Conservation (phyloP, 2,113 vertebrate genomes). For the Nibea albiflora region DNA sequence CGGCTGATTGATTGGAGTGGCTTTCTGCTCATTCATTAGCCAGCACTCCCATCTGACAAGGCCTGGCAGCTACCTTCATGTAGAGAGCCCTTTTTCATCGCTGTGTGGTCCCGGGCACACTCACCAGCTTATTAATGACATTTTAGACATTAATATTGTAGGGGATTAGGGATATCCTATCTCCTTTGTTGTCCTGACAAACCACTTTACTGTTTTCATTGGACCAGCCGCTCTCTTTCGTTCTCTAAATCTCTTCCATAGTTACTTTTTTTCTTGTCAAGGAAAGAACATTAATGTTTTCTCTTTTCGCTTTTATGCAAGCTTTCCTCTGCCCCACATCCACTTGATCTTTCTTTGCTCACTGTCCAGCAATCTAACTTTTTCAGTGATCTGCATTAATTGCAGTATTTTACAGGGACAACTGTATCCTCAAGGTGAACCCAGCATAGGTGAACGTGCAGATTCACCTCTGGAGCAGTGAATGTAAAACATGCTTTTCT, state of each 20-base stretch:
- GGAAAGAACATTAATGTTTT: background rate
- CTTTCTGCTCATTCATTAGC: constrained; percentile 88
- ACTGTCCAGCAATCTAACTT: background rate
- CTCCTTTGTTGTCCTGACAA: constrained; percentile 64
- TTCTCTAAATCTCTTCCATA: background rate
- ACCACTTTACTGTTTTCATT: constrained; percentile 41
- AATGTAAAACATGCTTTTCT: background rate
- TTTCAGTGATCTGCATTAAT: background rate
- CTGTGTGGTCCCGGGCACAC: background rate
- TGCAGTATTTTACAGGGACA: background rate
- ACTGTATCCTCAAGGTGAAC: background rate
- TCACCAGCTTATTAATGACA: constrained; percentile 85
- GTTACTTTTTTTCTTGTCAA: background rate
- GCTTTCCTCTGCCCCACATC: background rate
- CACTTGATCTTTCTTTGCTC: background rate
- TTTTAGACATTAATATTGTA: constrained; percentile 86
- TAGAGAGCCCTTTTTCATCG: constrained; percentile 75
- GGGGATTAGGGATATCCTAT: constrained; percentile 83
- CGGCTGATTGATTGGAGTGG: constrained; percentile 84
- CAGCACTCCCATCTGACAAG: constrained; percentile 84
- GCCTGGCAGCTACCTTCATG: constrained; percentile 88
- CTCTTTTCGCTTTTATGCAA: background rate
- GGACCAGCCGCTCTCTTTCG: background rate
- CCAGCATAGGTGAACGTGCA: background rate
- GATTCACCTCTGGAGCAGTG: background rate